Evolutionary conservation across 2,888 invertebrate genomes (phyloP).

Genomic region (Eupithecia exiguata): DNA sequence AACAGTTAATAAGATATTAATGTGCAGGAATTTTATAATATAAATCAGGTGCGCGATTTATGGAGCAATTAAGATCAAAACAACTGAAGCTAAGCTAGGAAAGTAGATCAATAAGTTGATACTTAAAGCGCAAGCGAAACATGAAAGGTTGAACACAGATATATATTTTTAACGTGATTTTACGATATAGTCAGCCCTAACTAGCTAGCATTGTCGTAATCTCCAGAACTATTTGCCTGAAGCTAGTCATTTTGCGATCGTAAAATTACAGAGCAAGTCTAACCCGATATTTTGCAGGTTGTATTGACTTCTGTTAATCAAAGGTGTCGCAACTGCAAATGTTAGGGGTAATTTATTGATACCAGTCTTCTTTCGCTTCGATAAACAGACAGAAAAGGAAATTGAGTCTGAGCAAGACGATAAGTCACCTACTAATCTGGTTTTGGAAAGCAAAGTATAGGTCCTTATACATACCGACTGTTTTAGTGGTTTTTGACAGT

Average conservation of each 20-base stretch:
- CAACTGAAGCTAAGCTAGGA: conserved; percentile 19
- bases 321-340: conserved; percentile 35
- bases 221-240: conserved; percentile 54
- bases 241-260: conserved; percentile 61
- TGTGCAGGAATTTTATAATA: conserved; percentile 14
- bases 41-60: conserved; percentile 23
- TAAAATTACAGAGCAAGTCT: conserved; percentile 46
- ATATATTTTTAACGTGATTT: conserved; percentile 4
- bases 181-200: conserved; percentile 50
- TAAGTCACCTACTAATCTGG: conserved; percentile 18
- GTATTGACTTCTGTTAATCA: conserved; percentile 40
- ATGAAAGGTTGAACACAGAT: conserved; percentile 5
- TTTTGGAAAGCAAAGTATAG: neutral
- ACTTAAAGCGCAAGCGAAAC: conserved; percentile 17
- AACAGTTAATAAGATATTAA: conserved; percentile 10
- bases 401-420: conserved; percentile 26
- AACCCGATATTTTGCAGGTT: conserved; percentile 42
- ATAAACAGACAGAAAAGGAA: conserved; percentile 35
- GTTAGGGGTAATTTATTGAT: conserved; percentile 30
- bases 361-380: conserved; percentile 34
- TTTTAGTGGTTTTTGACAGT: neutral
- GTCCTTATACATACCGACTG: neutral
- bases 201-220: conserved; percentile 56
- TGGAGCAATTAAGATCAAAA: conserved; percentile 16
- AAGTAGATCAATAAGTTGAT: conserved; percentile 19